Evolutionary conservation across 2,113 vertebrate species (phyloP).

Genomic region (Sebastes fasciatus): DNA sequence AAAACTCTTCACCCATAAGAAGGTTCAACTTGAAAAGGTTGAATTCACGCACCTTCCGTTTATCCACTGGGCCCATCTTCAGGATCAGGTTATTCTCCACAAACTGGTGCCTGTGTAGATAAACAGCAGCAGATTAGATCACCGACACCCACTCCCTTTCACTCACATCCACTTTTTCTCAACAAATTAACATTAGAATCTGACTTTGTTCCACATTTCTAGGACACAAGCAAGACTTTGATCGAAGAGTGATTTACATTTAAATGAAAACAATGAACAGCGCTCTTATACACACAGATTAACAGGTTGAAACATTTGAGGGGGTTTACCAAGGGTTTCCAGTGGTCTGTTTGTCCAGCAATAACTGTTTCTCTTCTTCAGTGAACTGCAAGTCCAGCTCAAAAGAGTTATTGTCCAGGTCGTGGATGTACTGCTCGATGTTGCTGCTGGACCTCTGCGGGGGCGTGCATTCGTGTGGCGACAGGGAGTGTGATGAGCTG

Average conservation of each 20-base stretch:
- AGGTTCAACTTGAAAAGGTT: neutral
- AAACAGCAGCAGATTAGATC: conserved; percentile 29
- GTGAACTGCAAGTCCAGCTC: conserved; percentile 98
- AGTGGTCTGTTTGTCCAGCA: conserved; percentile 95
- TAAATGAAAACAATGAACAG: neutral
- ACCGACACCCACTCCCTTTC: neutral
- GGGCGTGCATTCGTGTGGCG: conserved; percentile 82
- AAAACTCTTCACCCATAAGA: neutral
- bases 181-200: neutral
- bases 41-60: conserved; percentile 91
- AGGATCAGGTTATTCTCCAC: conserved; percentile 99
- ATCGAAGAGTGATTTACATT: neutral
- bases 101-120: conserved; percentile 94
- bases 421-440: conserved; percentile 98
- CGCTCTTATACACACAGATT: neutral
- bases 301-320: neutral
- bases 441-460: conserved; percentile 92
- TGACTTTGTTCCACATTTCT: neutral
- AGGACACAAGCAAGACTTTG: neutral
- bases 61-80: conserved; percentile 99
- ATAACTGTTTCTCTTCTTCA: conserved; percentile 93
- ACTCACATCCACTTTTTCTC: neutral
- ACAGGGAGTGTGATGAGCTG: conserved; percentile 89
- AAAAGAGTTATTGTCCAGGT: conserved; percentile 97
- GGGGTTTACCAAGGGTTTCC: conserved; percentile 94